Base-by-base conservation (phyloP, 2,797 vertebrate genomes). In the Ctenopoma multispine region DNA sequence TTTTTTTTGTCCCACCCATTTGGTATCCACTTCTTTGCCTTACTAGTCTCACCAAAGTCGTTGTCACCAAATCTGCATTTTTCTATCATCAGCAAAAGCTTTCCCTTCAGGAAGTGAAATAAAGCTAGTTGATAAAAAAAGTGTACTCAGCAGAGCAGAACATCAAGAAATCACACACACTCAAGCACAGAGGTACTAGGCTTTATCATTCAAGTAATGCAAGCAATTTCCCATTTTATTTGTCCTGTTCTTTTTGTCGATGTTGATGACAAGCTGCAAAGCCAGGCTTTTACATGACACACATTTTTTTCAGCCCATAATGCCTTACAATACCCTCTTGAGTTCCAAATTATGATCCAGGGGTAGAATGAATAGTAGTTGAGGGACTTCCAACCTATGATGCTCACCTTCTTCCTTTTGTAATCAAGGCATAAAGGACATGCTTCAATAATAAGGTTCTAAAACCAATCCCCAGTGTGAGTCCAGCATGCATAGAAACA, bases 291-390 rank as follows among this genome's bases (percentile, higher is more conserved):
- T 49, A 49, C 53, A 58, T 56, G 80, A 72, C 80, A 75, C 55
- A 51, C 15, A 55, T 56, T 69, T 55, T 17, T 67, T 78, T 82
- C 69, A 79, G 75, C 63, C 60, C 49, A 18, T 66, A 75, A 75
- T 79, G 75, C 76, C 76, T 68, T 61, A 72, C 63, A 82, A 79
- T 63, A 59, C 53, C 72, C 69, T 77, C 82, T 83, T 74, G 63
- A 84, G 54, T 72, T 86, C 58, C 77, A 81, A 69, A 84, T 86
- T 85, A 87, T 83, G 79, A 83, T 72, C 68, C 67, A 44, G 62
- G 21, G 0, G 59, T n/a, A 38, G 58, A 69, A 63, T 79, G 77
- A 84, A 73, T 80, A 69, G 67, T 75, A 48, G 75, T 57, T 71
- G 63, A 74, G 66, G 66, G 74, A 83, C 72, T 82, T 81, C 61